Evolutionary conservation across 23 tunicate species (phyloP).

Genomic region (Aplidium turbinatum): DNA sequence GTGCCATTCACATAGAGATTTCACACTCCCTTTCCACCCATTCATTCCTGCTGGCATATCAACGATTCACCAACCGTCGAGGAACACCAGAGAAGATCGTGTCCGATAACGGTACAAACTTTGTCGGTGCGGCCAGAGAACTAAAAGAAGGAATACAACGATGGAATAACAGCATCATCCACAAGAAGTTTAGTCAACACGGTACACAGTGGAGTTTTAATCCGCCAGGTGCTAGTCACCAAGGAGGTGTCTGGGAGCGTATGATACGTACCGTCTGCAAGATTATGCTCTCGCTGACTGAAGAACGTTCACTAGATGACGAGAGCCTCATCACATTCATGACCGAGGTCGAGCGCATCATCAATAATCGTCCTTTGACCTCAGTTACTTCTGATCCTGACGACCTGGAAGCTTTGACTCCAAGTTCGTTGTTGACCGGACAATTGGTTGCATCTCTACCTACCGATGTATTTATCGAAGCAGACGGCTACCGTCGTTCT

Average conservation of each 20-base stretch:
- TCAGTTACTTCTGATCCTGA: constrained; percentile 17
- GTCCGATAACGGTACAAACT: constrained; percentile 22
- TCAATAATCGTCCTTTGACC: constrained; percentile 36
- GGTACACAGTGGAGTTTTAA: constrained; percentile 6
- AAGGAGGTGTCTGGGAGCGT: constrained; percentile 23
- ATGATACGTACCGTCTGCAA: constrained; percentile 15
- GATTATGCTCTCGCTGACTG: constrained; percentile 4
- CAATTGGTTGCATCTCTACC: constrained; percentile 22
- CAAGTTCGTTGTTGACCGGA: constrained; percentile 28
- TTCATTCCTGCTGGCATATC: constrained; percentile 28
- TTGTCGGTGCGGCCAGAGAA: constrained; percentile 22
- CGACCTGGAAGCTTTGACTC: constrained; percentile 21
- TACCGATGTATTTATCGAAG: constrained; percentile 18
- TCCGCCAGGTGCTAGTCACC: constrained; percentile 30
- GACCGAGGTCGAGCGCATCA: constrained; percentile 16
- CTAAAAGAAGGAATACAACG: constrained; percentile 13
- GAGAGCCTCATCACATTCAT: constrained; percentile 15
- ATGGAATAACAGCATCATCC: background rate
- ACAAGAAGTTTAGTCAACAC: constrained; percentile 6
- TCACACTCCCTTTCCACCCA: constrained; percentile 28
- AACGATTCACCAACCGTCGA: constrained; percentile 23
- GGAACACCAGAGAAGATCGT: constrained; percentile 10
- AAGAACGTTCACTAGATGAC: constrained; percentile 8
- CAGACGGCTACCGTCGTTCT: constrained; percentile 23
- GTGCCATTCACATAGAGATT: constrained; percentile 42